A percentile compares a stretch with the other conserved stretches of the same genome.
These are phyloP conservation scores for Paramormyrops kingsleyae DNA, from an alignment of 2,113 vertebrate species.

Conservation along the genomic window DNA sequence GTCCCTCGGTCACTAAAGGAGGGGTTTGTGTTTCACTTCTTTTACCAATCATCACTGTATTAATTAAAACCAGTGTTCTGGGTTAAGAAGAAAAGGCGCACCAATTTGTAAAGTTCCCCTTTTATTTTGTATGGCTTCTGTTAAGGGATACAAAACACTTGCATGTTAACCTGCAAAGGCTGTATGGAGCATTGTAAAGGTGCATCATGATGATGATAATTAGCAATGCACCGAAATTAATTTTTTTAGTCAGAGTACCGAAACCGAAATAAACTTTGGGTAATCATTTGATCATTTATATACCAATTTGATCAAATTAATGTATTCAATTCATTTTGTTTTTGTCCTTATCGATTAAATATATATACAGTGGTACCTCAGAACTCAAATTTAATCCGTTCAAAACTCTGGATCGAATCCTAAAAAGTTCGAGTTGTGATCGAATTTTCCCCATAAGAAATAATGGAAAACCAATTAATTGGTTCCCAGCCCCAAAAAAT, in stretches of 20 bases:
- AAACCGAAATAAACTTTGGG: background rate
- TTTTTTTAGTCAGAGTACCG: no score
- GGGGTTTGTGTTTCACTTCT: background rate
- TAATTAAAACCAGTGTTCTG: background rate
- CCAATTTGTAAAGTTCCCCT: background rate
- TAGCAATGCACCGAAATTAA: background rate
- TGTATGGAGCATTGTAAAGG: background rate
- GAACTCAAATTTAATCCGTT: no score
- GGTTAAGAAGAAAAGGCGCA: background rate
- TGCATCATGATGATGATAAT: background rate
- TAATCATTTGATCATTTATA: no score
- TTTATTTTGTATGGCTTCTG: background rate
- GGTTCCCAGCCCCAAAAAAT: no score
- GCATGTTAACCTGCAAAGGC: background rate
- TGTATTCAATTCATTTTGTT: no score
- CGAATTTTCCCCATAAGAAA: no score
- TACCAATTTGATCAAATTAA: no score
- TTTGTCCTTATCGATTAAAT: no score
- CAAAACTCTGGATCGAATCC: no score
- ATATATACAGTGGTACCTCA: no score
- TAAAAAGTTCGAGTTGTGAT: no score
- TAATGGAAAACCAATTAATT: no score
- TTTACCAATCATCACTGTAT: background rate
- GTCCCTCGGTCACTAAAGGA: background rate
- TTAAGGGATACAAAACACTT: background rate